Evolutionary conservation across 1,140 invertebrate species (phyloP).

Genomic region (Drosophila miranda): DNA sequence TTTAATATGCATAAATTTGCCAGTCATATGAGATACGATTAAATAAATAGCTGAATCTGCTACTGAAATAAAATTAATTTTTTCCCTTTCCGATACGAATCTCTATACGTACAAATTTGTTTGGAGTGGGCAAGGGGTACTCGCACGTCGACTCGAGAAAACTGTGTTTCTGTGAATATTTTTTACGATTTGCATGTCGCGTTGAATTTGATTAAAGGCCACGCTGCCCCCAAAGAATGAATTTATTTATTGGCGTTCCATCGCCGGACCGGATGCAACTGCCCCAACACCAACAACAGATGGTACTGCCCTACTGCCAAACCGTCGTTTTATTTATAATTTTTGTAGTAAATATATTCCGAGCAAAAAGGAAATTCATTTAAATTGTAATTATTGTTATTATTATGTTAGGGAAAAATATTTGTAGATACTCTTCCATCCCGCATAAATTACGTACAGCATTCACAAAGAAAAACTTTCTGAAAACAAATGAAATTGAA

Average conservation of each 20-base stretch:
- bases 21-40: not conserved
- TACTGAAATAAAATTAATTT: no score
- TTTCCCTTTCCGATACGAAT: no score
- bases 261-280: slow-evolving; percentile 24
- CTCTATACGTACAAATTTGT: no score
- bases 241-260: slow-evolving; percentile 50
- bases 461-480: slow-evolving; percentile 16
- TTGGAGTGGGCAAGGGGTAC: no score
- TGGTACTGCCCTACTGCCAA: not conserved
- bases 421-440: slow-evolving; percentile 1
- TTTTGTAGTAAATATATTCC: slow-evolving; percentile 6
- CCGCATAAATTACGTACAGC: slow-evolving; percentile 56
- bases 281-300: slow-evolving; percentile 13
- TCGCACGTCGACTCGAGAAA: not conserved
- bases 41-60: no score
- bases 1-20: slow-evolving; percentile 28
- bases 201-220: slow-evolving; percentile 58
- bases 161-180: slow-evolving; percentile 7
- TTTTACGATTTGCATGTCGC: slow-evolving; percentile 36
- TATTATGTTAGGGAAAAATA: slow-evolving; percentile 20
- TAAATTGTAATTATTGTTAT: slow-evolving; percentile 41
- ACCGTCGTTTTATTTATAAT: slow-evolving; percentile 20
- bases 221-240: slow-evolving; percentile 18
- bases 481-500: slow-evolving; percentile 25
- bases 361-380: slow-evolving; percentile 15